These are phyloP conservation scores for Lophius americanus DNA, from an alignment of 2,797 vertebrate genomes.

Conservation along the genomic window DNA sequence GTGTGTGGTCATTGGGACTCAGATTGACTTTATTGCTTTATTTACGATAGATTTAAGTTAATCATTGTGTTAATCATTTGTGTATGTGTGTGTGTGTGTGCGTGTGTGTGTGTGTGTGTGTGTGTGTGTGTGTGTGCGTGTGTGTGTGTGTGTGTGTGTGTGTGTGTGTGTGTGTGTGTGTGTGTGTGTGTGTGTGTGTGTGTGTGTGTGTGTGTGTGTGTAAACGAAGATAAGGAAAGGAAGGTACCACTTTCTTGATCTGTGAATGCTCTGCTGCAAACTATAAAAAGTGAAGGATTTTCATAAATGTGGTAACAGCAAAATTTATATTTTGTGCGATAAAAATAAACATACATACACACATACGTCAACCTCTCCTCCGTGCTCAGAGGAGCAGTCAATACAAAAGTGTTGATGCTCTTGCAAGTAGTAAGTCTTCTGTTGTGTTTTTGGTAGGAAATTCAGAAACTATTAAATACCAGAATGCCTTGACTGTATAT, in stretches of 20 bases:
- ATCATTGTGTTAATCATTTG: constrained; percentile 42
- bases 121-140: constrained; percentile 6
- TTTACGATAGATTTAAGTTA: constrained; percentile 69
- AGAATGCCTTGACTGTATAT: too few relatives aligned
- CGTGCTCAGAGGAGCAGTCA: constrained; percentile 1
- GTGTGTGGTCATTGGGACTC: constrained; percentile 61
- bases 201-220: constrained; percentile 16
- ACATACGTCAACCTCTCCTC: constrained; percentile 5
- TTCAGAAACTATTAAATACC: too few relatives aligned
- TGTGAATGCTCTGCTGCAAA: constrained; percentile 6
- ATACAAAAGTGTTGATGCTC: not conserved
- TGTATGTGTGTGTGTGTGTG: constrained; percentile 2
- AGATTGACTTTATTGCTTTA: constrained; percentile 76
- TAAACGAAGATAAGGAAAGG: not conserved
- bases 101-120: constrained; percentile 7
- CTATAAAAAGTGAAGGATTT: constrained; percentile 4
- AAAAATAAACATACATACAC: not conserved
- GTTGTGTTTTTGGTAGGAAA: too few relatives aligned
- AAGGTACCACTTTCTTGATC: constrained; percentile 10
- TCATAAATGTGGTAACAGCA: constrained; percentile 7
- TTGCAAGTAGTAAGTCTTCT: too few relatives aligned
- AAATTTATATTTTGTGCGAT: constrained; percentile 11
- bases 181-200: constrained; percentile 13
- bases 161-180: not conserved
- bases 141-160: constrained; percentile 13